Conservation (phyloP, 2,888 invertebrate species). For the Linnaemya tessellans region DNA sequence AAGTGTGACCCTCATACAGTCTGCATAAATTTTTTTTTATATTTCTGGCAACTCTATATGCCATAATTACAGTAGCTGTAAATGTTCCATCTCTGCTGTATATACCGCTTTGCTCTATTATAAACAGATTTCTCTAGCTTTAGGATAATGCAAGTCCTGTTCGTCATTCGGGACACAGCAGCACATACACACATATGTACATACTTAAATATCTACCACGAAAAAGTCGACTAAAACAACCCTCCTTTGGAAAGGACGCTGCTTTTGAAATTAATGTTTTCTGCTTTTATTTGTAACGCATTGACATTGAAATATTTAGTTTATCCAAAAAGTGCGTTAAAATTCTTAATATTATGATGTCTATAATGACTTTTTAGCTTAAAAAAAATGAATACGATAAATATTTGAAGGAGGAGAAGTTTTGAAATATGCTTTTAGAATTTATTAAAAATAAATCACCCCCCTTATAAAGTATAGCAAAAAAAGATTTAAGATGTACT, state of each 20-base stretch:
- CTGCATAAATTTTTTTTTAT: too few relatives aligned
- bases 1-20: too few relatives aligned
- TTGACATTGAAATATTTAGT: conserved; percentile 64
- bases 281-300: conserved; percentile 22
- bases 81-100: not conserved
- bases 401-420: not conserved
- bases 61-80: too few relatives aligned
- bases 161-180: conserved; percentile 18
- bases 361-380: not conserved
- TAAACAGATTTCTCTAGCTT: conserved; percentile 44
- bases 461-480: conserved; percentile 4
- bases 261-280: conserved; percentile 8
- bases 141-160: conserved; percentile 23
- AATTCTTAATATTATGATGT: conserved; percentile 29
- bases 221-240: conserved; percentile 37
- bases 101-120: not conserved
- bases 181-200: too few relatives aligned
- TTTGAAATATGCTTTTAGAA: not conserved
- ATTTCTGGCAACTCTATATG: too few relatives aligned
- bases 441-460: conserved; percentile 14
- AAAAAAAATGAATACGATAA: not conserved
- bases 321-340: conserved; percentile 41
- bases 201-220: not conserved
- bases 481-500: too few relatives aligned
- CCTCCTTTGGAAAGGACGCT: conserved; percentile 11